These are phyloP conservation scores for Dermolepida albohirtum DNA, from an alignment of 2,888 invertebrate species.

Conservation along the genomic window DNA sequence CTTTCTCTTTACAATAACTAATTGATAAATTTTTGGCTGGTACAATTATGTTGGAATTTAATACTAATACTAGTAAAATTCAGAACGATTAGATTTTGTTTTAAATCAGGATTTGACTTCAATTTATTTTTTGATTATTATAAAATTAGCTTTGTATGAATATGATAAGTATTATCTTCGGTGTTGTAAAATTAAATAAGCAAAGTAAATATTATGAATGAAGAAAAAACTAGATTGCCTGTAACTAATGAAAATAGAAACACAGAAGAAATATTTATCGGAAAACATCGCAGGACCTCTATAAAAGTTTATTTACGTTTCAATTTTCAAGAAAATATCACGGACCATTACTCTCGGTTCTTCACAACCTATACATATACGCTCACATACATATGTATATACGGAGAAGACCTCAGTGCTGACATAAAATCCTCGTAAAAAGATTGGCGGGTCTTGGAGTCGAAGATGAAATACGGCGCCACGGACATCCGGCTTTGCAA, in stretches of 20 bases:
- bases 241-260: constrained; percentile 17
- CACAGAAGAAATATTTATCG: constrained; percentile 36
- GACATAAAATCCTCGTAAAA: constrained; percentile 60
- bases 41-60: no score
- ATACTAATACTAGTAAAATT: no score
- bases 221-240: no score
- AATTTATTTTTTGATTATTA: no score
- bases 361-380: constrained; percentile 52
- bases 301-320: constrained; percentile 65
- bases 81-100: no score
- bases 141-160: no score
- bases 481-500: constrained; percentile 54
- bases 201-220: no score
- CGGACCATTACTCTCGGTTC: constrained; percentile 63
- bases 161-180: no score
- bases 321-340: constrained; percentile 65
- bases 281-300: constrained; percentile 46
- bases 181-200: no score
- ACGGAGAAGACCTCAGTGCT: constrained; percentile 55
- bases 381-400: constrained; percentile 6
- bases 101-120: no score
- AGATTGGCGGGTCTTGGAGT: constrained; percentile 59
- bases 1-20: no score
- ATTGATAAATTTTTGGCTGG: no score
- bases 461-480: constrained; percentile 62